Evolutionary conservation across 2,888 invertebrate genomes (phyloP).

Genomic region (Cheilosia urbana): DNA sequence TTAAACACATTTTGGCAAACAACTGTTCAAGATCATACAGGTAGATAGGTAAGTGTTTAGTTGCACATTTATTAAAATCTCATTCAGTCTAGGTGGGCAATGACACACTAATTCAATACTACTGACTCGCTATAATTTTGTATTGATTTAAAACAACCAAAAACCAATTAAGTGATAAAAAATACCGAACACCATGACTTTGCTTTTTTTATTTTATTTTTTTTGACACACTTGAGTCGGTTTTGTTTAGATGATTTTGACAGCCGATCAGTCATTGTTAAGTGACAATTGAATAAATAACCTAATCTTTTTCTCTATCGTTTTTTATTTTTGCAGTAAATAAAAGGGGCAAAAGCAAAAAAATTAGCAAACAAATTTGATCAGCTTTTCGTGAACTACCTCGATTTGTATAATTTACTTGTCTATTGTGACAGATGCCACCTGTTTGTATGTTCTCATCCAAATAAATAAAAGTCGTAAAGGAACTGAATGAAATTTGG

Average conservation of each 20-base stretch:
- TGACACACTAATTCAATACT: not conserved
- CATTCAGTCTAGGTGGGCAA: not conserved
- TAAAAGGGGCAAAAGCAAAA: not conserved
- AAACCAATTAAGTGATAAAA: not conserved
- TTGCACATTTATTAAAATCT: not conserved
- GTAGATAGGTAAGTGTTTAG: not conserved
- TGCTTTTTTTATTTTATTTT: not conserved
- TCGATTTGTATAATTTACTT: no score
- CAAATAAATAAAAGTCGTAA: no score
- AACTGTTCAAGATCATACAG: not conserved
- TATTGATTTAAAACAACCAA: not conserved
- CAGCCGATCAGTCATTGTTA: not conserved
- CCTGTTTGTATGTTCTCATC: no score
- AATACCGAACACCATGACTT: no score
- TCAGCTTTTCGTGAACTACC: no score
- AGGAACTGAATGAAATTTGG: no score
- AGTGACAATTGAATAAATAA: conserved; percentile 11
- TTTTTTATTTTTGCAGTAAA: not conserved
- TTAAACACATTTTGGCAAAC: not conserved
- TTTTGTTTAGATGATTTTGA: conserved; percentile 4
- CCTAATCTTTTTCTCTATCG: not conserved
- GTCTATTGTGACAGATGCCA: no score
- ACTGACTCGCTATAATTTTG: not conserved
- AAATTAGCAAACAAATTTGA: no score
- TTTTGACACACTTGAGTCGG: conserved; percentile 4